Evolutionary conservation across 2,888 invertebrate genomes (phyloP), one percentile per base, ranked within the genome.

Genomic region (Resseliella maxima): DNA sequence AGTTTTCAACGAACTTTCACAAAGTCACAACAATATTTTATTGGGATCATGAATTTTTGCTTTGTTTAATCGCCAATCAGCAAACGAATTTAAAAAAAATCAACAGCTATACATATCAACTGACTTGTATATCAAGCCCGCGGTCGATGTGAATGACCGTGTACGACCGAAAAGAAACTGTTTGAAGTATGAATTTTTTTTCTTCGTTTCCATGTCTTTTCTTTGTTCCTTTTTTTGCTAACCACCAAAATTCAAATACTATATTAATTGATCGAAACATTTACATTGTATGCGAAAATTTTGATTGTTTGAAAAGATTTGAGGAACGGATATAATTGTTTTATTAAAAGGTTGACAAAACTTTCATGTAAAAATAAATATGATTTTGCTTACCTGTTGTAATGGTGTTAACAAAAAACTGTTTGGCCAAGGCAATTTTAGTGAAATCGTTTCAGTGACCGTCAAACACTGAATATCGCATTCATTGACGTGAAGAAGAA

Each of bases 101-200:
- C n/a, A 59, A 15, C 59, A 10, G 2, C 1, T 24, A 59, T 24
- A 59, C 31, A 72, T 72, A 72, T 31, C 72, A 72, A 72, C 31
- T 72, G 72, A 15, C 31, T 35, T 35, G 72, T 72, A 31, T 72
- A 72, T 72, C 72, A 72, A 72, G 31, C 72, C 18, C 46, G 15
- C 0, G 72, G 31, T 18, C 72, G 31, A 15, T 31, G 72, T 72
- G 72, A 72, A 72, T 72, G 72, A 72, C 72, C 72, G 72, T 72
- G 72, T 72, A 31, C 72, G 72, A 72, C 72, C 72, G n/a, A 72
- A 72, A 72, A 72, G 72, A 72, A 72, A 72, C 72, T 72, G 21
- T 72, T 59, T 72, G 31, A 27, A 72, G 72, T 35, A 12, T 72
- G 31, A 72, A 72, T 59, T 24, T 50, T 6, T 8, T 41, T 41